These are phyloP conservation scores for Ceratitis capitata DNA, from an alignment of 1,140 invertebrate genomes.

Conservation along the genomic window DNA sequence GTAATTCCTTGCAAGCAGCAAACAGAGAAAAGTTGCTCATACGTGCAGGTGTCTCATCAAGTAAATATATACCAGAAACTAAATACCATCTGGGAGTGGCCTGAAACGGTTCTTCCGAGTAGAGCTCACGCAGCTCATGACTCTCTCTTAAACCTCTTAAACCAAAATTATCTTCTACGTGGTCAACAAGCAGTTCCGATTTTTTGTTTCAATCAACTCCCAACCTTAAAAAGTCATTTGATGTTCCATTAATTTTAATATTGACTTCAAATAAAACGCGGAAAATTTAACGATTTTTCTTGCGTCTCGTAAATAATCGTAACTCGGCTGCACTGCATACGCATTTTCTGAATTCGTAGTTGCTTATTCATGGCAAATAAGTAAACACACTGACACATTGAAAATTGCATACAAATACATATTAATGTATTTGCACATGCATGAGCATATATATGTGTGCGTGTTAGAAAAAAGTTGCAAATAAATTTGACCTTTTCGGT, in stretches of 20 bases:
- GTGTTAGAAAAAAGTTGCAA: neutral
- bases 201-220: neutral
- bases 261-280: neutral
- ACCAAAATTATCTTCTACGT: too few species aligned
- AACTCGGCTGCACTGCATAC: neutral
- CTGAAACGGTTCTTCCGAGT: too few species aligned
- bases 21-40: too few species aligned
- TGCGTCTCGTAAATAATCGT: neutral
- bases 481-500: neutral
- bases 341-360: neutral
- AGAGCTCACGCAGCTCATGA: too few species aligned
- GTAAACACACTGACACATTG: neutral
- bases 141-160: too few species aligned
- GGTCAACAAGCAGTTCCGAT: neutral
- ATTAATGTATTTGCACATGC: neutral
- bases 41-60: too few species aligned
- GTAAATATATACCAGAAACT: too few species aligned
- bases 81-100: too few species aligned
- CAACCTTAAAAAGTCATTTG: neutral
- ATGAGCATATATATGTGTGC: neutral
- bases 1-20: too few species aligned
- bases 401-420: neutral
- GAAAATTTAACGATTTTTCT: neutral
- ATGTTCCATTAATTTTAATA: conserved; percentile 22
- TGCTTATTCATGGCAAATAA: conserved; percentile 22